Evolutionary conservation across 1,140 invertebrate genomes (phyloP).

Genomic region (Portunus trituberculatus): DNA sequence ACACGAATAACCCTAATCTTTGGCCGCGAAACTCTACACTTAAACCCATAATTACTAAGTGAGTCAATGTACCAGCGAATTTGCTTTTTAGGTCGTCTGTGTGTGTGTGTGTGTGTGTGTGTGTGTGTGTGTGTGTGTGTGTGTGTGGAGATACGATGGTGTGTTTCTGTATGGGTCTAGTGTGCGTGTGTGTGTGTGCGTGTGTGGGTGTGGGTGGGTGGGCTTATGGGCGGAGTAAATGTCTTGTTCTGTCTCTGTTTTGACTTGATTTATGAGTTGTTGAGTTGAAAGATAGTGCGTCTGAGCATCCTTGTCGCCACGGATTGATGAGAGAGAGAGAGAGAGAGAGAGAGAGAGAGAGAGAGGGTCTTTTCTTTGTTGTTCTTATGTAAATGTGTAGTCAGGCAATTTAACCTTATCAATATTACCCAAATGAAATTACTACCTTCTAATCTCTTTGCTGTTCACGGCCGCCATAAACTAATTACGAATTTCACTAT

Average conservation of each 20-base stretch:
- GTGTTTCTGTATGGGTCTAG: background rate
- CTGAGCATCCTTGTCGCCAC: background rate
- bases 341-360: background rate
- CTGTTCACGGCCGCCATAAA: background rate
- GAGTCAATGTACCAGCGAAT: too few relatives aligned
- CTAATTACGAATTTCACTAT: conserved; percentile 37
- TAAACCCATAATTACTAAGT: too few relatives aligned
- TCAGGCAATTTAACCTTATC: background rate
- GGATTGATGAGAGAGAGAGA: background rate
- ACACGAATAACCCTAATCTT: too few relatives aligned
- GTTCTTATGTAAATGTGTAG: conserved; percentile 54
- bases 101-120: too few relatives aligned
- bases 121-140: background rate
- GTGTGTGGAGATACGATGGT: background rate
- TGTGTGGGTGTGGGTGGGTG: background rate
- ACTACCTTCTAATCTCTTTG: conserved; percentile 35
- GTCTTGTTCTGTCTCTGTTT: background rate
- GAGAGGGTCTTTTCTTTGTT: too few relatives aligned
- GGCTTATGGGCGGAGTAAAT: background rate
- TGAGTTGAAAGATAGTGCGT: background rate
- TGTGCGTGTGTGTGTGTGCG: conserved; percentile 40
- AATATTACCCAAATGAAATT: conserved; percentile 37
- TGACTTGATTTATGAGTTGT: background rate
- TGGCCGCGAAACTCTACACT: too few relatives aligned
- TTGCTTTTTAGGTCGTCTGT: too few relatives aligned